phyloP scores from a whole-genome alignment of 2,888 invertebrate species.

The Chrysolina oricalcia region DNA sequence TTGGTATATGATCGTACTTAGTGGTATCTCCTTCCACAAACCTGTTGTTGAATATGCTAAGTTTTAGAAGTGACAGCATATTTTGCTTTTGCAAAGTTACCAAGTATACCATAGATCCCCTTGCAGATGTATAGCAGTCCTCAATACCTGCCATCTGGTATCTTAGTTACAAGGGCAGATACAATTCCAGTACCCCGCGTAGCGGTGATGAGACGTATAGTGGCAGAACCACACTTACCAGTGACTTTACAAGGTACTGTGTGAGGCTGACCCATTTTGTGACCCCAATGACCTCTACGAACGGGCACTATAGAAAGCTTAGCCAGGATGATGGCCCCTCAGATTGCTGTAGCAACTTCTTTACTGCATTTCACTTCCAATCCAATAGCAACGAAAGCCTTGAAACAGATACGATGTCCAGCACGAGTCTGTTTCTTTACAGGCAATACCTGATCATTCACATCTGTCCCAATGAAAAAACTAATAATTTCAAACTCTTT shows the following conservation, averaged over 20 bases:
- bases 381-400: conserved; percentile 96
- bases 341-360: conserved; percentile 99
- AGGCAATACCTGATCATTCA: conserved; percentile 97
- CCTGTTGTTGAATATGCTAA: conserved; percentile 99
- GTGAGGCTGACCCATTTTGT: conserved; percentile 99
- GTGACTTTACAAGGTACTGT: conserved; percentile 99
- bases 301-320: conserved; percentile 99
- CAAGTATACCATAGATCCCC: conserved; percentile 97
- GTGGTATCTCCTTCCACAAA: conserved; percentile 97
- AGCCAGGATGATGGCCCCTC: conserved; percentile 98
- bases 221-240: conserved; percentile 99
- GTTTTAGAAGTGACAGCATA: conserved; percentile 99
- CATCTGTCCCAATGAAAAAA: conserved; percentile 91
- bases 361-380: conserved; percentile 99
- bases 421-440: conserved; percentile 99
- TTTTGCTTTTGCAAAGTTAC: conserved; percentile 99
- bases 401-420: conserved; percentile 99
- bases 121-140: conserved; percentile 98
- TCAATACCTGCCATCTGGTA: conserved; percentile 99
- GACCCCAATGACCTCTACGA: conserved; percentile 99
- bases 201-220: conserved; percentile 97
- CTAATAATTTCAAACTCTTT: conserved; percentile 99
- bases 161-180: conserved; percentile 99
- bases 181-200: conserved; percentile 99
- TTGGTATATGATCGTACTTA: conserved; percentile 96